A percentile compares a stretch with the other conserved stretches of the same genome.
These are phyloP conservation scores for Sebastes iracundus DNA, from an alignment of 2,797 vertebrate species.

Conservation along the genomic window DNA sequence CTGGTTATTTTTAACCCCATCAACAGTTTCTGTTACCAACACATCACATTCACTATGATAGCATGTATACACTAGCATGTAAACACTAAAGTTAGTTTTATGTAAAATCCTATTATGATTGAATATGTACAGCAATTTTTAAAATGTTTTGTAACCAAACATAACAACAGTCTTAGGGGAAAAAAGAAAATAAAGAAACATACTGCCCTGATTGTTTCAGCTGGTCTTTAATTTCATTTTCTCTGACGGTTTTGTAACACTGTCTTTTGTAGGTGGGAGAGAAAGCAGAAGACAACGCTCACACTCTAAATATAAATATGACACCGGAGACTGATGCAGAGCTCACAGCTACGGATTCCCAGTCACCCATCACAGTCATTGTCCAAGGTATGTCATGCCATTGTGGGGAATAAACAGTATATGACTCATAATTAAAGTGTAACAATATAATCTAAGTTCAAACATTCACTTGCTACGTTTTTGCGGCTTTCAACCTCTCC, in stretches of 20 bases:
- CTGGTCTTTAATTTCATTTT: not conserved
- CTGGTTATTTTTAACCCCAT: slow-evolving; percentile 65
- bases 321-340: slow-evolving; percentile 43
- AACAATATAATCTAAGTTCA: not conserved
- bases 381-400: slow-evolving; percentile 60
- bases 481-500: not conserved
- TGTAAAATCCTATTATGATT: not conserved
- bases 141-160: not conserved
- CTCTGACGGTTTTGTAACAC: not conserved
- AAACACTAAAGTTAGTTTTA: not conserved
- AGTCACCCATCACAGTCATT: slow-evolving; percentile 33
- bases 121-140: not conserved
- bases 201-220: not conserved
- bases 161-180: not conserved
- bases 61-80: not conserved
- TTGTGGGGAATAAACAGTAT: not conserved
- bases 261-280: slow-evolving; percentile 44
- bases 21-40: slow-evolving; percentile 44
- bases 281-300: slow-evolving; percentile 42
- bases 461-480: not conserved
- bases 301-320: slow-evolving; percentile 61
- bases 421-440: not conserved
- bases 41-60: slow-evolving; percentile 1
- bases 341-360: slow-evolving; percentile 24
- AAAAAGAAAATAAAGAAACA: not conserved